Base-by-base conservation (phyloP, 2,888 invertebrate genomes). In the Protodeltote pygarga region DNA sequence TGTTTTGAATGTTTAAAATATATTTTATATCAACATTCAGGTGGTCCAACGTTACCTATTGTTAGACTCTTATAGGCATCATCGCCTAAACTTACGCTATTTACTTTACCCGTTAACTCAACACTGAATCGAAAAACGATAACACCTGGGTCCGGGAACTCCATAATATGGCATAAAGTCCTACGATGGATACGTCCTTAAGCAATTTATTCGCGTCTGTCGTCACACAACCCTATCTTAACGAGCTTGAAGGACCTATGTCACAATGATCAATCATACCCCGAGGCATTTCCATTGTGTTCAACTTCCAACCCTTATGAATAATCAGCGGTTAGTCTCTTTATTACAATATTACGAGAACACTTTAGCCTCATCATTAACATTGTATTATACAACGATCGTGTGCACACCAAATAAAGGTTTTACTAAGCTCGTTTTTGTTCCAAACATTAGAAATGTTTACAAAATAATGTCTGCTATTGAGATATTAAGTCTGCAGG, bases 211-310 rank as follows among this genome's bases (percentile, higher is more conserved):
- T 68, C 54, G 45, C 52, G 53, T 61, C 50, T 61, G 65, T 66
- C 67, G 61, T 52, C 54, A 42, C 46, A 59, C 64, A 60, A 59
- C 65, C 69, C 65, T 74, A 77, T 74, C 74, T 67, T 66, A 74
- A 69, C 65, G 66, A 54, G 62, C 62, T 63, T 46, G 45, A 57
- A 65, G 60, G 69, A 47, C 50, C 55, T 41, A 48, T 54, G 64
- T 50, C 60, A 71, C 63, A 68, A 76, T 73, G 75, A 83, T 81
- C 77, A 76, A 83, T 81, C 80, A 78, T 75, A 64, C 69, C 70
- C 70, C 40, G 25, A 46, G 53, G 55, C 54, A 38, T 62, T 41
- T 46, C 47, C 57, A 68, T 65, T 68, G 61, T 65, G 46, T 45
- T 45, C 54, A 41, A 62, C 60, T 55, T 57, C 52, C 54, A 59